Base-by-base conservation (phyloP, 2,797 vertebrate species). In the Lithobates sylvaticus region DNA sequence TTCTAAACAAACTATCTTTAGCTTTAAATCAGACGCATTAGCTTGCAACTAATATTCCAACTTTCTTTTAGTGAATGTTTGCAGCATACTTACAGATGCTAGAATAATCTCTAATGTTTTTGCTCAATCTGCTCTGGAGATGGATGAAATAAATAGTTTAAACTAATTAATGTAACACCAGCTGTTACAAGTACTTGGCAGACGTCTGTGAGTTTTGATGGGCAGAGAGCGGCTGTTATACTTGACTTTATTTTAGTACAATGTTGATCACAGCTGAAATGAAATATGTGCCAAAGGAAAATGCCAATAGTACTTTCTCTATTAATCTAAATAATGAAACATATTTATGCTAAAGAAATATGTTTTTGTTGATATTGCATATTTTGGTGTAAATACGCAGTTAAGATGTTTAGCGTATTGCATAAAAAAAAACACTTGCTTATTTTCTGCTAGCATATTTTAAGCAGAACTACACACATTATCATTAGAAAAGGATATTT, bases 131-230 rank as follows among this genome's bases (percentile, higher is more conserved):
- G 98, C 98, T 99, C 97, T 95, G 96, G 98, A 98, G 98, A 98
- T 98, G 97, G 97, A 97, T 98, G 98, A 99, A 99, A 99, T 99
- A 99, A 99, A 99, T 99, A 99, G 97, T 99, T 99, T 99, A 99
- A 99, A 99, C 98, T 99, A 99, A 99, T 99, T 99, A 99, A 99
- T 99, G 97, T 98, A 97, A 97, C 97, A 99, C 98, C 98, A 99
- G 98, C 98, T 99, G 98, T 99, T 99, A 97, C 97, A 97, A 97
- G 96, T 97, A 96, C 97, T 99, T 98, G 97, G 97, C 97, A 98
- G 96, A 97, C 97, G 95, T 97, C 95, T 97, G 97, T 97, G 97
- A 96, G 97, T 98, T 98, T 99, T 99, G 98, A 99, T 98, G 97
- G 96, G 95, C 94, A 95, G 94, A 94, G 95, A 94, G 95, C 95